Evolutionary conservation across 1,140 invertebrate genomes (phyloP).

Genomic region (Monomorium pharaonis): DNA sequence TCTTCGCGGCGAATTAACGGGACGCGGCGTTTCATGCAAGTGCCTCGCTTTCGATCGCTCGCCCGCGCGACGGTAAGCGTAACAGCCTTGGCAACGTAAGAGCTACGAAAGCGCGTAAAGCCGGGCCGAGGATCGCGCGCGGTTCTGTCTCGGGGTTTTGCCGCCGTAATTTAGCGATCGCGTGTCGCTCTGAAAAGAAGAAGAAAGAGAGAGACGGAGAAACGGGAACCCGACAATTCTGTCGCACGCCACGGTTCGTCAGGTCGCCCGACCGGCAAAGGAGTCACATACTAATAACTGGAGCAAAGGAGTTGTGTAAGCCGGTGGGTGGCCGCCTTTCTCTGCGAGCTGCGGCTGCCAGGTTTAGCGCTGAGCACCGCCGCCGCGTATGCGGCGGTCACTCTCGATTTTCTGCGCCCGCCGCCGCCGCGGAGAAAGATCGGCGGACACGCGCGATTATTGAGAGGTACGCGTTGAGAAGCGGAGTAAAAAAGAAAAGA

Average conservation of each 20-base stretch:
- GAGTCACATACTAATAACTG: constrained; percentile 71
- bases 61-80: background rate
- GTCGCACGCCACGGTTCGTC: constrained; percentile 58
- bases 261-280: constrained; percentile 51
- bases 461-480: background rate
- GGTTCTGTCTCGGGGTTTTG: background rate
- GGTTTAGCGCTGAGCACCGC: constrained; percentile 46
- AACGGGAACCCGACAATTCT: constrained; percentile 14
- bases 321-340: constrained; percentile 73
- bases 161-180: background rate
- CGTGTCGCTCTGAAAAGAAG: background rate
- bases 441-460: background rate
- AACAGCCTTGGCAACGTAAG: constrained; percentile 6
- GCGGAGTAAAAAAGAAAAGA: background rate
- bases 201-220: background rate
- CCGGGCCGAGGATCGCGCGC: background rate
- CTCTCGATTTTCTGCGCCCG: constrained; percentile 34
- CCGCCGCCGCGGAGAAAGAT: background rate
- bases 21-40: constrained; percentile 25
- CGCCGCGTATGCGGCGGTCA: constrained; percentile 38
- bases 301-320: constrained; percentile 72
- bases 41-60: constrained; percentile 18
- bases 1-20: background rate
- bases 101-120: constrained; percentile 13
- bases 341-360: constrained; percentile 47